phyloP scores from a whole-genome alignment of 2,797 vertebrate genomes.

The Schizothorax lantsangensis region DNA sequence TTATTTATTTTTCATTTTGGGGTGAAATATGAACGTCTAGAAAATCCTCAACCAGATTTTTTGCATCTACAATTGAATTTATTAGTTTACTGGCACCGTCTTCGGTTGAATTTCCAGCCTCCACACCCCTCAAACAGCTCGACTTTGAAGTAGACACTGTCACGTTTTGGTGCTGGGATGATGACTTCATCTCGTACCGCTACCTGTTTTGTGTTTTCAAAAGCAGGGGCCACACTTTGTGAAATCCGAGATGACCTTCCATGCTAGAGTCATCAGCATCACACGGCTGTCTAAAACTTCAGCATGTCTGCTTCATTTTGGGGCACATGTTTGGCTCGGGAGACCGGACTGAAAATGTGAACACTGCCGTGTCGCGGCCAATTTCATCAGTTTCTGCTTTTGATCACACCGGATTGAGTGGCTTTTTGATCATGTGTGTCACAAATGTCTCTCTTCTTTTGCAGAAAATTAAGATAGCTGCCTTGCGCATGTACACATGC shows the following conservation, averaged over 20 bases:
- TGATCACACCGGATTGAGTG: neutral
- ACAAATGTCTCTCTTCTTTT: constrained; percentile 35
- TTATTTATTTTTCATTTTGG: neutral
- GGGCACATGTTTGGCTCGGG: neutral
- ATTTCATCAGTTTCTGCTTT: constrained; percentile 18
- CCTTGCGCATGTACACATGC: constrained; percentile 96
- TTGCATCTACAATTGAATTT: neutral
- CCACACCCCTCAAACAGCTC: neutral
- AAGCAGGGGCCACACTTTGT: constrained; percentile 8
- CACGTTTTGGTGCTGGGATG: neutral
- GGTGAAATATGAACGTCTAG: neutral
- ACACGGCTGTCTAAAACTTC: neutral
- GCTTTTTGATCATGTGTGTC: constrained; percentile 14
- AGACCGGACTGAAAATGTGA: constrained; percentile 22
- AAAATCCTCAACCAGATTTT: neutral
- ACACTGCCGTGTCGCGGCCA: neutral
- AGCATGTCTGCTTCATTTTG: constrained; percentile 5
- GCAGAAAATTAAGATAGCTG: constrained; percentile 98
- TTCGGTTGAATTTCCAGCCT: neutral
- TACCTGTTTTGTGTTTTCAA: constrained; percentile 33
- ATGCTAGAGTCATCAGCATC: constrained; percentile 4
- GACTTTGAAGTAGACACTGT: neutral
- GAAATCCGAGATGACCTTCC: constrained; percentile 22
- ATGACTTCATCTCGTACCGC: constrained; percentile 19
- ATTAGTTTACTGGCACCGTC: neutral